Evolutionary conservation across 2,113 vertebrate genomes (phyloP).

Genomic region (Mohoua ochrocephala): DNA sequence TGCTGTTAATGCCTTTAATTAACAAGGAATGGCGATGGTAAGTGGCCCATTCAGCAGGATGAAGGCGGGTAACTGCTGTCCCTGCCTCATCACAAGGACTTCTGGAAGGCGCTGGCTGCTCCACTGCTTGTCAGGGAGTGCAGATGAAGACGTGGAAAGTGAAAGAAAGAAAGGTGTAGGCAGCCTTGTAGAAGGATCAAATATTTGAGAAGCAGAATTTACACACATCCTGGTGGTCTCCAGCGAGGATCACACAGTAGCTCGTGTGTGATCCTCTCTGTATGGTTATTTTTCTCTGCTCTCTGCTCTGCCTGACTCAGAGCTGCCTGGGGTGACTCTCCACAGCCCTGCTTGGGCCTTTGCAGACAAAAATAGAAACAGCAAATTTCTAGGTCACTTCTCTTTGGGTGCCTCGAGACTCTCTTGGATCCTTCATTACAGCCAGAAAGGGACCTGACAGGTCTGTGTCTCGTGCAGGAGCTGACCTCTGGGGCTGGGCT

Average conservation of each 20-base stretch:
- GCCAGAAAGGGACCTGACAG: background rate
- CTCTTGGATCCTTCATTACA: background rate
- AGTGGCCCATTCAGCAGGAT: background rate
- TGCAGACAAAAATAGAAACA: background rate
- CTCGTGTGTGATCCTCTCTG: background rate
- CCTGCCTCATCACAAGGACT: background rate
- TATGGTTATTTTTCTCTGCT: background rate
- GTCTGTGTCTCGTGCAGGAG: fast-evolving
- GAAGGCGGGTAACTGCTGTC: background rate
- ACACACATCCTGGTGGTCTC: fast-evolving
- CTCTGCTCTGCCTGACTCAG: background rate
- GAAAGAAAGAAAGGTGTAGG: background rate
- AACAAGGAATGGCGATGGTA: background rate
- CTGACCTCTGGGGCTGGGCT: background rate
- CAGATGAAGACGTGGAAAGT: background rate
- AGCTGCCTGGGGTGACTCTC: background rate
- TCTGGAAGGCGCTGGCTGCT: background rate
- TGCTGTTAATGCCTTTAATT: background rate
- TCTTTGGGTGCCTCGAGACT: background rate
- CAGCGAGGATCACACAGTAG: no score
- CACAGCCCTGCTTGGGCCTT: background rate
- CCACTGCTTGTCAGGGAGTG: fast-evolving
- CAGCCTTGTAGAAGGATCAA: background rate
- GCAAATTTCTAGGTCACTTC: background rate
- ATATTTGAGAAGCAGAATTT: background rate